Evolutionary conservation across 2,797 vertebrate species (phyloP).

Genomic region (Masticophis lateralis): DNA sequence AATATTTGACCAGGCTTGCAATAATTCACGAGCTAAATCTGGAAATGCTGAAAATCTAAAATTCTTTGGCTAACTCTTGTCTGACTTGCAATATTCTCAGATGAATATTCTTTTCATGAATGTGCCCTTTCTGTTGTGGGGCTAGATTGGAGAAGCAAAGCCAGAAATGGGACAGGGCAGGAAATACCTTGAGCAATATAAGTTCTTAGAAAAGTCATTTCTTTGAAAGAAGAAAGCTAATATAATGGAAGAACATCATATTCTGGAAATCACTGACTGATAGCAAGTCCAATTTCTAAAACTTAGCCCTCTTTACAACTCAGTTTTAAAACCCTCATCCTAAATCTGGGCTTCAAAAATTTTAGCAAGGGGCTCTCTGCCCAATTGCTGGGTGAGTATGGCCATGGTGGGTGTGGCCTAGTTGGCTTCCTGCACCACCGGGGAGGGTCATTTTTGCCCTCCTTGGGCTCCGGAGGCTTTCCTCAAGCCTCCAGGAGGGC

Average conservation of each 20-base stretch:
- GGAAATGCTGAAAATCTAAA: not conserved
- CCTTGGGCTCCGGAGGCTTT: too few species aligned
- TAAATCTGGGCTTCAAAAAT: not conserved
- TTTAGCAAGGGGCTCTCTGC: too few species aligned
- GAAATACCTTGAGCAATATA: not conserved
- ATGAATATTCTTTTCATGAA: not conserved
- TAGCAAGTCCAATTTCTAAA: not conserved
- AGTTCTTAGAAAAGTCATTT: not conserved
- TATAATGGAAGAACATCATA: not conserved
- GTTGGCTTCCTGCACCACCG: too few species aligned
- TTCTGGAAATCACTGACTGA: not conserved
- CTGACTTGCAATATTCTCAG: not conserved
- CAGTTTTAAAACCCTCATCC: not conserved
- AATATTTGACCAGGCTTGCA: not conserved
- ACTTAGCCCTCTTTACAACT: not conserved
- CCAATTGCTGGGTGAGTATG: too few species aligned
- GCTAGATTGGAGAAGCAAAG: not conserved
- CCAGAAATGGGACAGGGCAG: not conserved
- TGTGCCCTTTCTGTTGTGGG: not conserved
- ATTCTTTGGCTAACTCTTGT: not conserved
- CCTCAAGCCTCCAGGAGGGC: too few species aligned
- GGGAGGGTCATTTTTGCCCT: too few species aligned
- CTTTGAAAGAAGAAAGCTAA: slow-evolving; percentile 9
- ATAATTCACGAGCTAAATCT: not conserved
- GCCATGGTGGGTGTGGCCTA: too few species aligned